These are phyloP conservation scores for Drosophila virilis DNA, from an alignment of 1,140 invertebrate genomes.

Conservation along the genomic window DNA sequence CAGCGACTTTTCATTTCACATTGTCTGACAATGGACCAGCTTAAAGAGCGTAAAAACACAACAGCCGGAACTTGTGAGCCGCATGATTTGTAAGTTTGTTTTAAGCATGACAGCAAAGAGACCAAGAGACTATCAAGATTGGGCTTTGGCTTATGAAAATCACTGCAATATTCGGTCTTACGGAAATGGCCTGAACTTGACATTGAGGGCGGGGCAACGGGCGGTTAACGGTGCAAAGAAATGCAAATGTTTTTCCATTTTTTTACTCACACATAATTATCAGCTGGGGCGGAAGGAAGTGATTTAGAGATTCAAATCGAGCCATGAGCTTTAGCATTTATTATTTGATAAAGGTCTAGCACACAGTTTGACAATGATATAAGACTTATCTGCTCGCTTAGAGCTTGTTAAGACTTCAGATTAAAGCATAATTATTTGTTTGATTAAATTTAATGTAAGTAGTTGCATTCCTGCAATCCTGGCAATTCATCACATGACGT, in stretches of 20 bases:
- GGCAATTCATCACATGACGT: too few species aligned
- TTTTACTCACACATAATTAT: slow-evolving; percentile 35
- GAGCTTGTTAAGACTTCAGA: too few species aligned
- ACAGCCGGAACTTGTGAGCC: slow-evolving; percentile 74
- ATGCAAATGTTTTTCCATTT: slow-evolving; percentile 39
- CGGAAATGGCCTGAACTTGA: slow-evolving; percentile 74
- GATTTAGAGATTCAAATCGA: neutral
- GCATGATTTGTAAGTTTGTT: slow-evolving; percentile 76
- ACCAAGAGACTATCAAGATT: slow-evolving; percentile 29
- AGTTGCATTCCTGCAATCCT: too few species aligned
- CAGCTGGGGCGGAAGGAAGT: slow-evolving; percentile 39
- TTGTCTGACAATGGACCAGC: slow-evolving; percentile 62
- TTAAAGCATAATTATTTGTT: too few species aligned
- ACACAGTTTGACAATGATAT: slow-evolving; percentile 3
- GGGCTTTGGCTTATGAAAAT: slow-evolving; percentile 27
- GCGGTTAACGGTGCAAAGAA: slow-evolving; percentile 22
- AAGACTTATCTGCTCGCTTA: too few species aligned
- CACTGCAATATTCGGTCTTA: slow-evolving; percentile 45
- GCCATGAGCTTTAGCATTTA: slow-evolving; percentile 2
- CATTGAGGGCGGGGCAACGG: slow-evolving; percentile 39
- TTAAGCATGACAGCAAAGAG: slow-evolving; percentile 26
- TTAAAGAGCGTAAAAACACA: slow-evolving; percentile 59
- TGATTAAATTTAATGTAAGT: too few species aligned
- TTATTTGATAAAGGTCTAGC: neutral
- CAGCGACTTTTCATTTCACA: slow-evolving; percentile 54